A percentile compares a stretch with the other conserved stretches of the same genome.
These are phyloP conservation scores for Tinamus major DNA, from an alignment of 2,797 vertebrate genomes.

Conservation along the genomic window DNA sequence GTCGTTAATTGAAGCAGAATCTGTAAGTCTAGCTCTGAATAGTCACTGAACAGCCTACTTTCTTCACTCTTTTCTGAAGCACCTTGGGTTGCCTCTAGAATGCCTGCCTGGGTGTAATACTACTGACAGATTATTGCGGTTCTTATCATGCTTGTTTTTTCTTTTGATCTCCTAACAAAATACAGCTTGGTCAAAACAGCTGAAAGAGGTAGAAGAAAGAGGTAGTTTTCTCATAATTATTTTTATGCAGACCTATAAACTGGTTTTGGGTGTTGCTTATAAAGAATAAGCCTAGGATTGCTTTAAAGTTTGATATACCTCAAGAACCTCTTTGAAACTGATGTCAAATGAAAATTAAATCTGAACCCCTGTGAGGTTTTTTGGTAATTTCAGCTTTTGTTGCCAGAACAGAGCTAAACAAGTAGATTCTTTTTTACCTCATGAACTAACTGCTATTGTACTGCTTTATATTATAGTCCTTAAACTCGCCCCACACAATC, in stretches of 20 bases:
- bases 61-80: background rate
- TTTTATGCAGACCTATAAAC: background rate
- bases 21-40: background rate
- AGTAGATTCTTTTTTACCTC: background rate
- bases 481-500: background rate
- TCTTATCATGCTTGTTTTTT: background rate
- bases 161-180: background rate
- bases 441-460: background rate
- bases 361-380: background rate
- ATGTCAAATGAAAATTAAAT: slow-evolving; percentile 21
- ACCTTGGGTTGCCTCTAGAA: background rate
- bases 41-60: background rate
- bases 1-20: background rate
- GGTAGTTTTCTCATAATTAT: background rate
- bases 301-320: background rate
- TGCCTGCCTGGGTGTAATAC: background rate
- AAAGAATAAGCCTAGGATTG: background rate
- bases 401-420: background rate
- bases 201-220: background rate
- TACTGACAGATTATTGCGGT: background rate
- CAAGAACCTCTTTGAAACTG: background rate
- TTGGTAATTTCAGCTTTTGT: background rate
- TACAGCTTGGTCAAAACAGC: background rate
- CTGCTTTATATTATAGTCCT: background rate
- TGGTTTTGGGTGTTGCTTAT: background rate